phyloP scores from a whole-genome alignment of 1,140 invertebrate species.

The Muscidifurax raptorellus region DNA sequence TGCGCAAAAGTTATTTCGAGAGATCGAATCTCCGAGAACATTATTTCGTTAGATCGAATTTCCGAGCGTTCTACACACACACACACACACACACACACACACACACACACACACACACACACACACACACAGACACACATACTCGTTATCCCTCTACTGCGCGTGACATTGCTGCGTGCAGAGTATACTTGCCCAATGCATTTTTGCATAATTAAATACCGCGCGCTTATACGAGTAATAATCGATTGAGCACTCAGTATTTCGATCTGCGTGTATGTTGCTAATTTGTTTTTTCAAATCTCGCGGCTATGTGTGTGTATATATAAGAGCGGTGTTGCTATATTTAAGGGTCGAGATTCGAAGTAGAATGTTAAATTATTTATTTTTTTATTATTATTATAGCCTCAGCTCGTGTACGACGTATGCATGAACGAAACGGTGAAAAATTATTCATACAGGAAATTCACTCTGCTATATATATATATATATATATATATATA shows the following conservation, averaged over 20 bases:
- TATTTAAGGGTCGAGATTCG: no score
- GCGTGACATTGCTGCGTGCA: no score
- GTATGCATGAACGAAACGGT: background rate
- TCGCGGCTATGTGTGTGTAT: no score
- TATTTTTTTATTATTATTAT: no score
- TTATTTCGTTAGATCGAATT: conserved; percentile 36
- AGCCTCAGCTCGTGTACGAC: no score
- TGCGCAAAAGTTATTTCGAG: background rate
- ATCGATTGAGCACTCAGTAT: background rate
- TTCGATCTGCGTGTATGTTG: background rate
- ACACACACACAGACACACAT: no score
- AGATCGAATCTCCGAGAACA: conserved; percentile 29
- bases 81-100: background rate
- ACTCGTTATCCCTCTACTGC: no score
- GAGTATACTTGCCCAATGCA: background rate
- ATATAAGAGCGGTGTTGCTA: no score
- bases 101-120: no score
- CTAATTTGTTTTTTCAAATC: no score
- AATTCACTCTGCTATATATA: no score
- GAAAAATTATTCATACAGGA: background rate
- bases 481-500: no score
- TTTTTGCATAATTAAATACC: background rate
- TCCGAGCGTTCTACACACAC: conserved; percentile 13
- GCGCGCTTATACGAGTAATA: background rate
- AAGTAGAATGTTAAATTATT: background rate